Conservation (phyloP, 2,797 vertebrate genomes). For the Melopsittacus undulatus region DNA sequence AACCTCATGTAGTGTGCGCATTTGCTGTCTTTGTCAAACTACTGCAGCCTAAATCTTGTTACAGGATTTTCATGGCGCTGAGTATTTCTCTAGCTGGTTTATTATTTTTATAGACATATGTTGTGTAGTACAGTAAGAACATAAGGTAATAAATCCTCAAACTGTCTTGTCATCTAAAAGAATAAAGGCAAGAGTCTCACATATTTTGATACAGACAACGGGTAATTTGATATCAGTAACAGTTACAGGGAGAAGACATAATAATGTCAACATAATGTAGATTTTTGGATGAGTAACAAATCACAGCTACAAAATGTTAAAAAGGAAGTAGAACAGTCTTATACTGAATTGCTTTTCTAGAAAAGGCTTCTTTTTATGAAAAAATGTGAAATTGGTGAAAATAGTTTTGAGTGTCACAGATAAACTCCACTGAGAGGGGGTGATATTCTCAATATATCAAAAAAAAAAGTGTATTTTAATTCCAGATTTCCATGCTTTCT, state of each 20-base stretch:
- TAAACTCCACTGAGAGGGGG: background rate
- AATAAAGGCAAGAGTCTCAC: background rate
- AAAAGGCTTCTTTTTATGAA: background rate
- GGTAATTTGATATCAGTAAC: background rate
- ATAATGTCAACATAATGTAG: background rate
- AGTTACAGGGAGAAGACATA: background rate
- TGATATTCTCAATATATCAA: background rate
- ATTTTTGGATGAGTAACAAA: background rate
- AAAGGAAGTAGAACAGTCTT: background rate
- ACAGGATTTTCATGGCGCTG: background rate
- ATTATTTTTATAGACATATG: background rate
- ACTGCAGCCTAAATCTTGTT: background rate
- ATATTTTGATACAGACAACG: background rate
- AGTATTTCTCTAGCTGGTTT: background rate
- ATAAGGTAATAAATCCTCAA: background rate
- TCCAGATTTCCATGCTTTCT: background rate
- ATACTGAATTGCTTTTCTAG: background rate
- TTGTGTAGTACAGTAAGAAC: background rate
- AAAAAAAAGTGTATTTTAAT: background rate
- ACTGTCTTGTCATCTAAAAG: background rate
- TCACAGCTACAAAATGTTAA: background rate
- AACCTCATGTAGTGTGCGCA: rapidly evolving
- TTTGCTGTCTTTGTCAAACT: background rate
- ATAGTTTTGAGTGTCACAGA: background rate
- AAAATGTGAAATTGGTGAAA: background rate